Conservation (phyloP, 2,113 vertebrate genomes). For the Cyprinodon brontotheroides region DNA sequence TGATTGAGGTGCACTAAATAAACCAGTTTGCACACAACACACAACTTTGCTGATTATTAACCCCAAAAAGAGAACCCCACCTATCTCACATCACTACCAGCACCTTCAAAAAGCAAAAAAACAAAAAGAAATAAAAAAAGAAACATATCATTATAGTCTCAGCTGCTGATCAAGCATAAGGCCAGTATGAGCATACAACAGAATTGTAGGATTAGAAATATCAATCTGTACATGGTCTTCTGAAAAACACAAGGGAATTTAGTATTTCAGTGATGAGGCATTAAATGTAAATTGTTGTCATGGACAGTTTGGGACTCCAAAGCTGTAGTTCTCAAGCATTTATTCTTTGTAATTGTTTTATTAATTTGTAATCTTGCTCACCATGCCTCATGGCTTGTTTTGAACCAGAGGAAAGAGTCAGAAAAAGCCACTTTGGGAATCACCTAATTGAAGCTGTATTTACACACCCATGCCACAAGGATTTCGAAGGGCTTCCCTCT, state of each 20-base stretch:
- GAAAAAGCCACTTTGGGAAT: too few species aligned
- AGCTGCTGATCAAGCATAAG: not conserved
- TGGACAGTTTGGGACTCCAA: not conserved
- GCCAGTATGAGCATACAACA: not conserved
- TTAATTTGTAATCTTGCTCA: not conserved
- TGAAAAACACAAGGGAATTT: not conserved
- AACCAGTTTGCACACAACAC: not conserved
- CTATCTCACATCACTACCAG: too few species aligned
- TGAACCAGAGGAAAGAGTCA: too few species aligned
- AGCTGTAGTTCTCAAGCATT: not conserved
- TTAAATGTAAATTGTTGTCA: not conserved
- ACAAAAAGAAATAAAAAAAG: too few species aligned
- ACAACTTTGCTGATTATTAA: not conserved
- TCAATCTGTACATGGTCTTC: not conserved
- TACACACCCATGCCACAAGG: too few species aligned
- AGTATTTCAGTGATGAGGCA: conserved; percentile 19
- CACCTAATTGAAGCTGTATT: too few species aligned
- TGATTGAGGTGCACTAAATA: not conserved
- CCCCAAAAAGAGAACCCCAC: not conserved
- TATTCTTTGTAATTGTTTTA: not conserved
- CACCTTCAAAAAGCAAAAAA: not conserved
- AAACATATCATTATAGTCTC: too few species aligned
- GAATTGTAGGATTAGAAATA: not conserved
- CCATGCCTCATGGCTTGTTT: not conserved
- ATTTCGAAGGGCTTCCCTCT: too few species aligned